A percentile compares a stretch with the other conserved stretches of the same genome.
phyloP scores from a whole-genome alignment of 1,140 invertebrate genomes.

The Caenorhabditis briggsae region DNA sequence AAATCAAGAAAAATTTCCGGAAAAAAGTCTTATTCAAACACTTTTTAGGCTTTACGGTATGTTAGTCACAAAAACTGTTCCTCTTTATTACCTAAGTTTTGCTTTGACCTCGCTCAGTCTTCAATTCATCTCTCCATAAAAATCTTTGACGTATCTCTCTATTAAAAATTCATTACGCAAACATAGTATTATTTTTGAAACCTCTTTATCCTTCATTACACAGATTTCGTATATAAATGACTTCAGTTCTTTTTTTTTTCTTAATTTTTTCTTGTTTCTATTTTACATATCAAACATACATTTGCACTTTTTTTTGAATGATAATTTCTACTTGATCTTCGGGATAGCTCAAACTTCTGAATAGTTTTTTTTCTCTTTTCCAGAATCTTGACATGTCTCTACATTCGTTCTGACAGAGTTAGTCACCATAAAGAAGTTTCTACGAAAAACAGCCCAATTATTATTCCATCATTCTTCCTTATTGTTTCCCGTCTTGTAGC shows the following conservation, averaged over 20 bases:
- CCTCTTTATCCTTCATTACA: slow-evolving; percentile 9
- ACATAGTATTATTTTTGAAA: background rate
- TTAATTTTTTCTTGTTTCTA: background rate
- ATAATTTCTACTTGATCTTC: background rate
- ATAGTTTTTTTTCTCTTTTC: background rate
- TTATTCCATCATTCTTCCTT: background rate
- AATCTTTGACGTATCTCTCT: background rate
- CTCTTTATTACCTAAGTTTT: no score
- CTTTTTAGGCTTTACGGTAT: no score
- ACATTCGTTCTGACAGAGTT: background rate
- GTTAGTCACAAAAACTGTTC: no score
- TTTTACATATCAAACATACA: background rate
- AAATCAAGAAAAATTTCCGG: no score
- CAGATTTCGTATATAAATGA: slow-evolving; percentile 18
- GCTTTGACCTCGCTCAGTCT: no score
- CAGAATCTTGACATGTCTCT: no score
- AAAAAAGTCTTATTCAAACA: no score
- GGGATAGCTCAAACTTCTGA: background rate
- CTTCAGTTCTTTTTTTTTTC: background rate
- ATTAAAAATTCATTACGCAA: background rate
- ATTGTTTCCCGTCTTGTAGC: background rate
- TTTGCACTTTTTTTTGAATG: background rate
- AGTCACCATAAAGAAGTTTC: background rate
- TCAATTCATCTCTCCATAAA: background rate
- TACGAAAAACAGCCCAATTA: slow-evolving; percentile 10